Conservation (phyloP, 2,113 vertebrate species). For the Cairina moschata region DNA sequence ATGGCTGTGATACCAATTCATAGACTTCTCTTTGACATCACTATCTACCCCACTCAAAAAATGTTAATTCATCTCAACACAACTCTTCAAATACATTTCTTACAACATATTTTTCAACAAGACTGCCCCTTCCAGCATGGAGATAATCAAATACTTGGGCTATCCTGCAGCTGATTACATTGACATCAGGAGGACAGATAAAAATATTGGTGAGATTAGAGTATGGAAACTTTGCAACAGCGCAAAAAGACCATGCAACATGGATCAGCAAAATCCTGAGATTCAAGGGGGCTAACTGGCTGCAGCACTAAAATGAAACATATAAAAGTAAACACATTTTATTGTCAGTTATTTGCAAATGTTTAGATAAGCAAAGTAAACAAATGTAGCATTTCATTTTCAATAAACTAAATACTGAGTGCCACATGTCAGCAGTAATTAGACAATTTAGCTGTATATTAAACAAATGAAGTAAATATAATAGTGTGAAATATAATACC, state of each 20-base stretch:
- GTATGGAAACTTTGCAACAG: background rate
- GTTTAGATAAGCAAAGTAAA: slow-evolving; percentile 11
- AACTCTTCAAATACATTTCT: background rate
- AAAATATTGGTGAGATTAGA: background rate
- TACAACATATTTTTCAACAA: background rate
- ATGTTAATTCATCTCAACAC: background rate
- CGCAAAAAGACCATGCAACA: background rate
- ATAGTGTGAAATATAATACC: slow-evolving; percentile 33
- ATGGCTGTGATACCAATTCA: background rate
- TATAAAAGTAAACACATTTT: background rate
- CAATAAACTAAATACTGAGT: background rate
- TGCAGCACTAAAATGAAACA: background rate
- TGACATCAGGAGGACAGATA: background rate
- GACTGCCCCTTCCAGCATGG: background rate
- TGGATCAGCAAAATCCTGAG: background rate
- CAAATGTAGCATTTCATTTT: background rate
- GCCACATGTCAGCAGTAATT: slow-evolving; percentile 21
- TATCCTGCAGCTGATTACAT: background rate
- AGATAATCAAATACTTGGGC: background rate
- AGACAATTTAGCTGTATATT: slow-evolving; percentile 16
- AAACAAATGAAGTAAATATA: slow-evolving; percentile 50
- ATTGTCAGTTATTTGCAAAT: slow-evolving; percentile 32
- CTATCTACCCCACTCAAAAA: background rate
- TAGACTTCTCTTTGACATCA: background rate
- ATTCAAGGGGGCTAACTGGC: background rate